Conservation (phyloP, 1,140 invertebrate genomes). For the Ctenoplectra terminalis region DNA sequence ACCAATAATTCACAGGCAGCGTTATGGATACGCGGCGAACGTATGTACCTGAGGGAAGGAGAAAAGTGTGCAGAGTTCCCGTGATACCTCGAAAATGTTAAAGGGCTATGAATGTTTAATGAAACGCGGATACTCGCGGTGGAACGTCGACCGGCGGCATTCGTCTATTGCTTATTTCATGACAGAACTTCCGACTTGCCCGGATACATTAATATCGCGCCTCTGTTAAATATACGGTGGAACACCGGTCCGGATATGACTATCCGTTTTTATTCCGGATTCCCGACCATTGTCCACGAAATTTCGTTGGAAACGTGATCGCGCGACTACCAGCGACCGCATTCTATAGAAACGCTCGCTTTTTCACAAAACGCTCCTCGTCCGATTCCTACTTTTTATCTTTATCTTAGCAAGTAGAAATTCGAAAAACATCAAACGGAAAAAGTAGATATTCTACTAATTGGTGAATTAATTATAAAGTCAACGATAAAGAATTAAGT, state of each 20-base stretch:
- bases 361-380: neutral
- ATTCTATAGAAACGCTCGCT: neutral
- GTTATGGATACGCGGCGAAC: neutral
- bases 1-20: slow-evolving; percentile 12
- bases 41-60: neutral
- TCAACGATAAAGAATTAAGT: too few relatives aligned
- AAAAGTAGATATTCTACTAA: neutral
- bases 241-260: slow-evolving; percentile 6
- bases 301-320: slow-evolving; percentile 40
- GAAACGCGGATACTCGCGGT: slow-evolving; percentile 41
- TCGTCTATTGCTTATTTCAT: slow-evolving; percentile 52
- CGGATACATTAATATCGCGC: slow-evolving; percentile 41
- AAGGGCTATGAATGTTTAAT: slow-evolving; percentile 65
- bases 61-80: neutral
- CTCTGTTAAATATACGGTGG: slow-evolving; percentile 10
- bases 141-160: neutral
- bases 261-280: slow-evolving; percentile 36
- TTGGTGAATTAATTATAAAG: neutral
- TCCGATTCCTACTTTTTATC: neutral
- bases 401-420: neutral
- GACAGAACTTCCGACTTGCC: slow-evolving; percentile 37
- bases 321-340: neutral
- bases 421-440: neutral
- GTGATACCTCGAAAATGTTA: slow-evolving; percentile 47
- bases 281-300: slow-evolving; percentile 13